These are phyloP conservation scores for Morpho helenor DNA, from an alignment of 2,888 invertebrate genomes.

Conservation along the genomic window DNA sequence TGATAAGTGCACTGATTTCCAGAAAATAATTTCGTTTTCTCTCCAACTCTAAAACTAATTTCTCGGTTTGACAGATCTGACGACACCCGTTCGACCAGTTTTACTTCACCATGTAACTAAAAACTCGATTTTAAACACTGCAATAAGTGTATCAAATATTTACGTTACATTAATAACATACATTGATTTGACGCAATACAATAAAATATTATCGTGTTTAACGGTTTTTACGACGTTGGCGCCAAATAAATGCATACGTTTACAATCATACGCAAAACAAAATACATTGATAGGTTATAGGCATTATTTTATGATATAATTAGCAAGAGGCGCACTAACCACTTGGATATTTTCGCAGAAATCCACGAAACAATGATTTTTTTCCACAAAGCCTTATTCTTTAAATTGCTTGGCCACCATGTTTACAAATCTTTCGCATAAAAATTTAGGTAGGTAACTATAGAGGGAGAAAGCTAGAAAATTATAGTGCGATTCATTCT, in stretches of 20 bases:
- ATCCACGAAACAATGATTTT: slow-evolving; percentile 25
- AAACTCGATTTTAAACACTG: slow-evolving; percentile 26
- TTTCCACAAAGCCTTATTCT: slow-evolving; percentile 26
- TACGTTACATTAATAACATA: slow-evolving; percentile 25
- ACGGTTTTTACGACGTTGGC: slow-evolving; percentile 75
- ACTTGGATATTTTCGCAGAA: slow-evolving; percentile 34
- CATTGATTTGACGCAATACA: slow-evolving; percentile 17
- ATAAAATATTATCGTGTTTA: slow-evolving; percentile 41
- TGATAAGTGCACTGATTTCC: slow-evolving; percentile 16
- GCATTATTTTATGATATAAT: slow-evolving; percentile 3
- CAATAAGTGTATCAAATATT: slow-evolving; percentile 15
- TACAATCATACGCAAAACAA: slow-evolving; percentile 41
- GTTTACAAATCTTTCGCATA: slow-evolving; percentile 75
- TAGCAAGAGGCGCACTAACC: slow-evolving; percentile 38
- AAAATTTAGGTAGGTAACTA: slow-evolving; percentile 51
- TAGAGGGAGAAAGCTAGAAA: slow-evolving; percentile 58
- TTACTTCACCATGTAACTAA: slow-evolving; percentile 50
- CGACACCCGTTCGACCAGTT: slow-evolving; percentile 73
- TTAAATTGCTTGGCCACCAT: slow-evolving; percentile 62
- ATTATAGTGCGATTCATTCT: slow-evolving; percentile 53
- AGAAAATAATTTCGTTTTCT: slow-evolving; percentile 38
- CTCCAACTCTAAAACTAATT: slow-evolving; percentile 43
- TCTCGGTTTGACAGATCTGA: slow-evolving; percentile 71
- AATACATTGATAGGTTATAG: slow-evolving; percentile 27
- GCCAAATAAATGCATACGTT: slow-evolving; percentile 78